phyloP scores from a whole-genome alignment of 2,113 vertebrate species.

The Tiliqua scincoides region DNA sequence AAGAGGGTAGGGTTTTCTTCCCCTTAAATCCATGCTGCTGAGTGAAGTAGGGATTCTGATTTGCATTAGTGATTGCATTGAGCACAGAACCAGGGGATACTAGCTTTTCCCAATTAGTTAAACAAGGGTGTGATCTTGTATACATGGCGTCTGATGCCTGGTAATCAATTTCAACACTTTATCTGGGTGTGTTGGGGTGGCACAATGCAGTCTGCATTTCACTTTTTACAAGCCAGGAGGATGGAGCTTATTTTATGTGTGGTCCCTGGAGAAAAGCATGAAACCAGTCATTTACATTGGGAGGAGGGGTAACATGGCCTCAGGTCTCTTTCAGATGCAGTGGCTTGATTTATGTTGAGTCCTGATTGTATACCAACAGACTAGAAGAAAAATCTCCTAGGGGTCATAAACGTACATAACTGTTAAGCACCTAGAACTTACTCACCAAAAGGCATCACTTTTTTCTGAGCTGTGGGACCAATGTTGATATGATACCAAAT shows the following conservation, averaged over 20 bases:
- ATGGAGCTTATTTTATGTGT: background rate
- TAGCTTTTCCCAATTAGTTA: background rate
- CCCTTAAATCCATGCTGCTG: background rate
- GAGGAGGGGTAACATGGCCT: background rate
- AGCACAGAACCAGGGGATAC: background rate
- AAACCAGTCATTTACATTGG: background rate
- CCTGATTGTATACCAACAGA: background rate
- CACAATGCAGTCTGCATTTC: background rate
- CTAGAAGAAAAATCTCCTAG: background rate
- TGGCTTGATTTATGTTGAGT: background rate
- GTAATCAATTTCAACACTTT: slow-evolving; percentile 14
- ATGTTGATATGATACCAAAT: background rate
- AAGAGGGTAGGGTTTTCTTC: background rate
- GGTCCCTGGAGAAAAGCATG: background rate
- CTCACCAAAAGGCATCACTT: background rate
- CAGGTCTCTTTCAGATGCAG: background rate
- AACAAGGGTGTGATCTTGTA: background rate
- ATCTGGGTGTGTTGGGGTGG: slow-evolving; percentile 18
- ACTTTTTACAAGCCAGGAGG: background rate
- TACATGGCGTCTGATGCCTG: background rate
- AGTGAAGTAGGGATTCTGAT: background rate
- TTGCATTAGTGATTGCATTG: background rate
- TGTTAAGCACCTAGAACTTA: background rate
- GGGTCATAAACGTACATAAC: background rate
- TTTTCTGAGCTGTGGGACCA: background rate